Base-by-base conservation (phyloP, 2,113 vertebrate genomes). In the Perccottus glenii region DNA sequence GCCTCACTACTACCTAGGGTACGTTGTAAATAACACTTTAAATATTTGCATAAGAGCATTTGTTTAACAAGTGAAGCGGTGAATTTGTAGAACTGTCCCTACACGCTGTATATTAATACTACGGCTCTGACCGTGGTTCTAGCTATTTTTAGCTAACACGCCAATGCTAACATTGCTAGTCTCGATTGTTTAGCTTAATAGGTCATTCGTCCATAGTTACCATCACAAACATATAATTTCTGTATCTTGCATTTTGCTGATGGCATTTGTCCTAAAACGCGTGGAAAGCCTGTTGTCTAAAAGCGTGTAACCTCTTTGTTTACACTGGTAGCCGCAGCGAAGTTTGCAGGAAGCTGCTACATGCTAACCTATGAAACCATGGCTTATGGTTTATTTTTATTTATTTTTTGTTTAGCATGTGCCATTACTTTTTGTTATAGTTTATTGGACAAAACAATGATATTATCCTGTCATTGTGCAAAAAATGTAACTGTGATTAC, bases 91-190 rank as follows among this genome's bases (percentile, higher is more conserved):
- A 9, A 50, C 45, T 14, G 11, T 1, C 11, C 38, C 0, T 2
- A 9, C 38, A 35, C 11, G 5, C 1, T 36, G 19, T 33, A 15
- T 43, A 32, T 38, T 59, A 69, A 42, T 6, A 6, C 10, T 9
- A 3, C 5, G n/a, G 70, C 14, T 59, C 9, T 6, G 11, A 67
- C 9, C n/a, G 47, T 59, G 51, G 56, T 49, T 69, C 47, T 11
- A 64, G 80, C 87, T 89, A 86, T 80, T 83, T 88, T 78, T 89
- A 60, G 81, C 82, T 73, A 75, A 33, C 67, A 51, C 60, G 73
- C 71, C 67, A 49, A 8, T 59, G 78, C 71, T 80, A 74, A 51
- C n/a, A 51, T 67, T 51, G 79, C 77, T 67, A 78, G 48, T 46
- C 38, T 43, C 4, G 1, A 61, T 83, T 83, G 57, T 67, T 38